Percentiles rank a stretch among this genome's conserved stretches.
Evolutionary conservation across 2,113 vertebrate genomes (phyloP).

Genomic region (Tiliqua scincoides): DNA sequence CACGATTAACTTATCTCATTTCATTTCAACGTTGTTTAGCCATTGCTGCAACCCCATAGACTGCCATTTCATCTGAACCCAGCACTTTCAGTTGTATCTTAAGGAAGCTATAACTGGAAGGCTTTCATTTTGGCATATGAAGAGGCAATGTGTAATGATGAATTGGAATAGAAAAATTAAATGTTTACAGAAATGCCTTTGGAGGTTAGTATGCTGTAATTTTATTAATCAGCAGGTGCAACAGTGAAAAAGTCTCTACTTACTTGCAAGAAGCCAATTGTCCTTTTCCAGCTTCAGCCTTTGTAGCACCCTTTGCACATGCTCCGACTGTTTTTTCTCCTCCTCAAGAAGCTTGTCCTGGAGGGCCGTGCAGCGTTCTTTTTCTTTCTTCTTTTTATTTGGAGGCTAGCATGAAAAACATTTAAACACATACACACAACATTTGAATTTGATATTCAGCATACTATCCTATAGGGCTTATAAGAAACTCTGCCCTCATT

Average conservation of each 20-base stretch:
- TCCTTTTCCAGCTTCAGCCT: slow-evolving; percentile 97
- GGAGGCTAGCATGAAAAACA: slow-evolving; percentile 77
- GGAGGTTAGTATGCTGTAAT: neutral
- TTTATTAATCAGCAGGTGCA: neutral
- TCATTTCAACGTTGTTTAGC: too few relatives aligned
- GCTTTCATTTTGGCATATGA: too few relatives aligned
- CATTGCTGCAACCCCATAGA: too few relatives aligned
- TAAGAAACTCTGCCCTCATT: neutral
- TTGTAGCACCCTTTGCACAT: slow-evolving; percentile 93
- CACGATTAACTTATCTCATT: too few relatives aligned
- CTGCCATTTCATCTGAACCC: too few relatives aligned
- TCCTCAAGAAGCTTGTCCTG: slow-evolving; percentile 98
- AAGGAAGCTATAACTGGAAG: too few relatives aligned
- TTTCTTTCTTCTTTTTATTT: slow-evolving; percentile 99
- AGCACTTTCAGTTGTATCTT: too few relatives aligned
- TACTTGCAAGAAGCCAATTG: slow-evolving; percentile 98
- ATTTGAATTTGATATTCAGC: neutral
- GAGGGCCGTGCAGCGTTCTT: slow-evolving; percentile 95
- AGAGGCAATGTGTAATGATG: neutral
- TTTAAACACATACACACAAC: slow-evolving; percentile 34
- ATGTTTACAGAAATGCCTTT: neutral
- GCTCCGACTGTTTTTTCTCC: slow-evolving; percentile 96
- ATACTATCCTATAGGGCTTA: neutral
- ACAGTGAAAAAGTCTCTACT: slow-evolving; percentile 62
- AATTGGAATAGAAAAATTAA: neutral